Evolutionary conservation across 2,888 invertebrate species (phyloP).

Genomic region (Diloba caeruleocephala): DNA sequence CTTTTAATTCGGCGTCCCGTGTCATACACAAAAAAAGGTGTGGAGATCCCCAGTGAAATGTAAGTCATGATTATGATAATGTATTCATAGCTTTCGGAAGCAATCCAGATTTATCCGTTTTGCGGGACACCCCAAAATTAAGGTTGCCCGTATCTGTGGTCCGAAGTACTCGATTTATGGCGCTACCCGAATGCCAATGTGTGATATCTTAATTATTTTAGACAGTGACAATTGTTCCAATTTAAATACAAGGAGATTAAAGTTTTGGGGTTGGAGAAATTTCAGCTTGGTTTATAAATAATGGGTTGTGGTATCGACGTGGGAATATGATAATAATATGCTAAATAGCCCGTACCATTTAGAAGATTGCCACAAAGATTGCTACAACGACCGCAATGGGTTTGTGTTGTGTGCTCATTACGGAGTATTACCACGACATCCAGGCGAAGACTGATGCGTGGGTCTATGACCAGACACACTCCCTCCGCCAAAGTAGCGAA

Average conservation of each 20-base stretch:
- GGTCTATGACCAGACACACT: too few relatives aligned
- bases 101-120: conserved; percentile 67
- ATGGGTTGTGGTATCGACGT: conserved; percentile 11
- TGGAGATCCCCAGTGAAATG: conserved; percentile 33
- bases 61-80: conserved; percentile 64
- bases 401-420: too few relatives aligned
- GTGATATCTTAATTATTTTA: conserved; percentile 78
- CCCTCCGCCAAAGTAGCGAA: too few relatives aligned
- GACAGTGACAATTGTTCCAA: conserved; percentile 46
- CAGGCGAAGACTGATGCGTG: too few relatives aligned
- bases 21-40: conserved; percentile 38
- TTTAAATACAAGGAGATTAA: conserved; percentile 29
- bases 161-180: conserved; percentile 62
- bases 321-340: conserved; percentile 38
- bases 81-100: conserved; percentile 72
- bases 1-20: background rate
- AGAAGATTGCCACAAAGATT: too few relatives aligned
- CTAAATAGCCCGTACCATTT: conserved; percentile 32
- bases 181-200: conserved; percentile 55
- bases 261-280: conserved; percentile 15
- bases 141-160: conserved; percentile 46
- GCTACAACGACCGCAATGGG: too few relatives aligned
- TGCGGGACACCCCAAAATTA: conserved; percentile 57
- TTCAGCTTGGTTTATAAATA: background rate
- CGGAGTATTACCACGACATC: too few relatives aligned